These are phyloP conservation scores for Coleophora deauratella DNA, from an alignment of 2,888 invertebrate species.

Conservation along the genomic window DNA sequence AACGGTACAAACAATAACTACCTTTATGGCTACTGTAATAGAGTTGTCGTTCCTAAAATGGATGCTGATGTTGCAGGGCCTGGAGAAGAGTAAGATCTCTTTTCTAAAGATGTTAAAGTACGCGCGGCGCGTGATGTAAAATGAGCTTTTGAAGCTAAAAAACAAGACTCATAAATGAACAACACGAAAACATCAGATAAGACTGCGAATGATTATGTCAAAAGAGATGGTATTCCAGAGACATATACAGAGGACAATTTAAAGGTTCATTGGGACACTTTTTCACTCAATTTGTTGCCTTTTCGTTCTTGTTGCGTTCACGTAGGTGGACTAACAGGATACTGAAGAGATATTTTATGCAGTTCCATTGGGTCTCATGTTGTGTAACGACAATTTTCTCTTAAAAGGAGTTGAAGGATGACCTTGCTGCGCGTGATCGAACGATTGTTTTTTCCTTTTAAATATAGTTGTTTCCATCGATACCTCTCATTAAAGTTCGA, in stretches of 20 bases:
- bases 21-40: constrained; percentile 54
- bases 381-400: constrained; percentile 29
- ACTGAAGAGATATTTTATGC: constrained; percentile 24
- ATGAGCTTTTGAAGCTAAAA: constrained; percentile 30
- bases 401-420: constrained; percentile 17
- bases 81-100: constrained; percentile 33
- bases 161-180: constrained; percentile 38
- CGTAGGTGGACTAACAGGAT: constrained; percentile 20
- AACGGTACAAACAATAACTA: constrained; percentile 42
- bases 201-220: constrained; percentile 36
- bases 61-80: constrained; percentile 40
- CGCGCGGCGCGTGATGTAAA: constrained; percentile 36
- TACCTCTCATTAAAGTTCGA: constrained; percentile 42
- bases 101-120: constrained; percentile 31
- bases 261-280: constrained; percentile 48
- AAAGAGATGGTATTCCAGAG: constrained; percentile 38
- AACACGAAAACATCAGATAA: constrained; percentile 34
- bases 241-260: constrained; percentile 46
- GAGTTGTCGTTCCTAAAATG: constrained; percentile 54
- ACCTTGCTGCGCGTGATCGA: constrained; percentile 29
- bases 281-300: constrained; percentile 50
- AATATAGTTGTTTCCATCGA: constrained; percentile 57
- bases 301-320: constrained; percentile 34
- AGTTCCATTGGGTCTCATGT: constrained; percentile 28
- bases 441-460: constrained; percentile 50